phyloP scores from a whole-genome alignment of 2,797 vertebrate genomes.

The Enteromius radiatus region DNA sequence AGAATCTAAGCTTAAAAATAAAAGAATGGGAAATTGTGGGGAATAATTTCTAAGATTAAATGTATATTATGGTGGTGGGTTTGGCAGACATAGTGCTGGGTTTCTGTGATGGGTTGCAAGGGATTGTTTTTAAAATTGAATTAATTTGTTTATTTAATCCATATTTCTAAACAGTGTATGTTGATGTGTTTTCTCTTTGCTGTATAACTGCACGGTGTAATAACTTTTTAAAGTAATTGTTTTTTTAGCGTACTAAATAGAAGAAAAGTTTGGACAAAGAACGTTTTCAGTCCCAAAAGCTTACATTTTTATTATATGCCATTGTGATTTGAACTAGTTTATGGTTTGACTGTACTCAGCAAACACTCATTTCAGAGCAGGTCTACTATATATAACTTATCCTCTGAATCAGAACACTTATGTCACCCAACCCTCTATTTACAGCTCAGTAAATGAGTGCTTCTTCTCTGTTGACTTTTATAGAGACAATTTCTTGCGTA shows the following conservation, averaged over 20 bases:
- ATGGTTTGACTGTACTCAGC: background rate
- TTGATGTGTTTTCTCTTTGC: background rate
- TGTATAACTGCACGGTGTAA: background rate
- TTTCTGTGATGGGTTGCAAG: background rate
- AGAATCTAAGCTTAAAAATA: background rate
- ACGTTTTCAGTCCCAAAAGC: background rate
- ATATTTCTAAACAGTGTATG: background rate
- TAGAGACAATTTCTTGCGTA: conserved; percentile 90
- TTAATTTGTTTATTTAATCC: background rate
- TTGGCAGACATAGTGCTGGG: conserved; percentile 42
- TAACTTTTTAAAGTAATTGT: background rate
- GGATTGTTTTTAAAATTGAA: background rate
- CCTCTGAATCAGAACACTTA: background rate
- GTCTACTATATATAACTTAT: conserved; percentile 9
- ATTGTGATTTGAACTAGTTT: conserved; percentile 18
- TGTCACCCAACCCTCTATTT: conserved; percentile 27
- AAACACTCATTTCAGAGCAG: conserved; percentile 9
- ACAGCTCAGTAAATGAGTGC: background rate
- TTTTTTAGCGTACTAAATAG: background rate
- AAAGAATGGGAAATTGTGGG: background rate
- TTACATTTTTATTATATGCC: background rate
- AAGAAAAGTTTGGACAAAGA: background rate
- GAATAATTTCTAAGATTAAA: background rate
- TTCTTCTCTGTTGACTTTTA: conserved; percentile 45
- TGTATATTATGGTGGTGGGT: background rate